phyloP scores from a whole-genome alignment of 2,888 invertebrate genomes.

The Drosophila lutescens region DNA sequence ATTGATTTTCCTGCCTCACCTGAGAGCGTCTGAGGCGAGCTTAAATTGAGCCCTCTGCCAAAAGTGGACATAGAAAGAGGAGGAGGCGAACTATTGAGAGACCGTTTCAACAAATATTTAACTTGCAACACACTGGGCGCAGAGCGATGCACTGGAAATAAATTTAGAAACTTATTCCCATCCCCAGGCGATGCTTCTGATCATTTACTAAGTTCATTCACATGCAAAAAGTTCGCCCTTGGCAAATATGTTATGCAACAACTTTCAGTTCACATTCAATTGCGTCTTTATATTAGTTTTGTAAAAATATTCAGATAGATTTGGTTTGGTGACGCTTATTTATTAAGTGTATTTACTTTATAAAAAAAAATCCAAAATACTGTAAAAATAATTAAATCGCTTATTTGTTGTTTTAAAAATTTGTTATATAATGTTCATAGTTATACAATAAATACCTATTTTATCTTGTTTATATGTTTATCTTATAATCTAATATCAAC shows the following conservation, averaged over 20 bases:
- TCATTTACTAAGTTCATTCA: neutral
- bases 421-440: too few species aligned
- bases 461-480: too few species aligned
- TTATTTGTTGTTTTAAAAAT: too few species aligned
- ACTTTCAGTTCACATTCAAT: neutral
- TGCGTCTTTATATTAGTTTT: too few species aligned
- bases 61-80: conserved; percentile 11
- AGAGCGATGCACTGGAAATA: neutral
- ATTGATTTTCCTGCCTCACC: conserved; percentile 62
- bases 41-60: conserved; percentile 23
- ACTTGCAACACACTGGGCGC: conserved; percentile 36
- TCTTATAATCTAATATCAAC: too few species aligned
- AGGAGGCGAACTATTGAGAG: conserved; percentile 5
- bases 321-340: too few species aligned
- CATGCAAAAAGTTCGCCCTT: neutral
- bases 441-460: too few species aligned
- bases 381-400: too few species aligned
- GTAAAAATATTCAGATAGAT: too few species aligned
- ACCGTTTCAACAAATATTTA: conserved; percentile 63
- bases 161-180: neutral
- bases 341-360: too few species aligned
- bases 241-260: neutral
- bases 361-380: too few species aligned
- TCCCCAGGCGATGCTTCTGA: neutral
- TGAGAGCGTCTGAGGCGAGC: conserved; percentile 19